Evolutionary conservation across 2,113 vertebrate genomes (phyloP), one percentile per base, ranked within the genome.

Genomic region (Rhynchomys soricoides): DNA sequence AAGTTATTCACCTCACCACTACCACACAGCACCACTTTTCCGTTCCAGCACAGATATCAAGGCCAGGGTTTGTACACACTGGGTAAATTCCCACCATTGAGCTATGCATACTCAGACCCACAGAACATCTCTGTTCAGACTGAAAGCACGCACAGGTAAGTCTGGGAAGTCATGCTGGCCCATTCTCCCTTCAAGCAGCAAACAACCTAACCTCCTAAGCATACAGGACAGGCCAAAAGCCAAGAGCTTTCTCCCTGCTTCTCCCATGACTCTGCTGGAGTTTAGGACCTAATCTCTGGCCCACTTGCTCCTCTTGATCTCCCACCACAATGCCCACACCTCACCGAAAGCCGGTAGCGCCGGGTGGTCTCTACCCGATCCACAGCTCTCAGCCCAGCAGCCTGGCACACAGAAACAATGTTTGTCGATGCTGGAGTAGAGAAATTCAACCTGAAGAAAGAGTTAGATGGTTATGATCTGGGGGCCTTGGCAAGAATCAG

Each of bases 351-450:
- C 57, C 98, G 98, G 90, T 99, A 99, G 86, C 99, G 98, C 52
- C 98, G 98, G 21, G 99, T 99, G 64, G 98, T 98, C 96, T 99
- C 99, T 4, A 99, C 98, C 2, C 99, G 98, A 17, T 98, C 98
- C 92, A 99, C 98, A 13, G 94, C 82, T 12, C 45, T 66, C 85
- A 99, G 98, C 1, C 99, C 99, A 7, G 97, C 98, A 0, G 99
- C 99, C 74, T 93, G 98, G 89, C 99, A 99, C 95, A 99, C 99
- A 34, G 99, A 99, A 89, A 99, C 99, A 0, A 99, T 98, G 86
- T 99, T 99, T 43, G 99, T 99, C 59, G 99, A 99, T 96, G 98
- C 98, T 0, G 99, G 98, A 0, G 99, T 99, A 50, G 99, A 99
- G 97, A 99, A 99, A 97, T 99, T 99, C 98, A 99, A 88, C 98